These are phyloP conservation scores for Laothoe populi DNA, from an alignment of 2,888 invertebrate species.

Conservation along the genomic window DNA sequence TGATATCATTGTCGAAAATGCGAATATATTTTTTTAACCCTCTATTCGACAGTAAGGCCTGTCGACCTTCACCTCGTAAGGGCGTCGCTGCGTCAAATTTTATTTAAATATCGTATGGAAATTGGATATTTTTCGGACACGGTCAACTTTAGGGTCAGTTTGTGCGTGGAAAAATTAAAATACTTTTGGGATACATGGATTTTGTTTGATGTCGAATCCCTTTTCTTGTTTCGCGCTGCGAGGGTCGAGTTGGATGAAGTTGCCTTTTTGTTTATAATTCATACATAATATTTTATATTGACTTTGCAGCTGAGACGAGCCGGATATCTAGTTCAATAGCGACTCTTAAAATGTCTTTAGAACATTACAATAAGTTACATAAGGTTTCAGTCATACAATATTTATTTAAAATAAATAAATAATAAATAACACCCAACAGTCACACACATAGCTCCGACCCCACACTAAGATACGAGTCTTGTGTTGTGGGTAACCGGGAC, in stretches of 20 bases:
- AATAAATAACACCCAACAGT: no score
- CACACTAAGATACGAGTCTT: no score
- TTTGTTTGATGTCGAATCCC: neutral
- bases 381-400: no score
- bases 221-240: neutral
- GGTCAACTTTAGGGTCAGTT: constrained; percentile 37
- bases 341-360: no score
- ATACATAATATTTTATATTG: neutral
- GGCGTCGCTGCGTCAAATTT: constrained; percentile 36
- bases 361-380: no score
- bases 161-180: constrained; percentile 32
- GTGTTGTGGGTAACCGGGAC: no score
- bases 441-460: no score
- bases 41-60: neutral
- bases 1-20: neutral
- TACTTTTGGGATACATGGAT: constrained; percentile 20
- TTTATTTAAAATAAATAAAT: no score
- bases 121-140: constrained; percentile 34
- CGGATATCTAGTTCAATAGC: no score
- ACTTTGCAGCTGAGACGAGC: neutral
- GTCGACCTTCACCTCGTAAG: neutral
- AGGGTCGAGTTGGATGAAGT: neutral
- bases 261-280: constrained; percentile 2
- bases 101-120: constrained; percentile 44
- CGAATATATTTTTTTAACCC: constrained; percentile 2